phyloP scores from a whole-genome alignment of 2,797 vertebrate species.

The Ceryle rudis region DNA sequence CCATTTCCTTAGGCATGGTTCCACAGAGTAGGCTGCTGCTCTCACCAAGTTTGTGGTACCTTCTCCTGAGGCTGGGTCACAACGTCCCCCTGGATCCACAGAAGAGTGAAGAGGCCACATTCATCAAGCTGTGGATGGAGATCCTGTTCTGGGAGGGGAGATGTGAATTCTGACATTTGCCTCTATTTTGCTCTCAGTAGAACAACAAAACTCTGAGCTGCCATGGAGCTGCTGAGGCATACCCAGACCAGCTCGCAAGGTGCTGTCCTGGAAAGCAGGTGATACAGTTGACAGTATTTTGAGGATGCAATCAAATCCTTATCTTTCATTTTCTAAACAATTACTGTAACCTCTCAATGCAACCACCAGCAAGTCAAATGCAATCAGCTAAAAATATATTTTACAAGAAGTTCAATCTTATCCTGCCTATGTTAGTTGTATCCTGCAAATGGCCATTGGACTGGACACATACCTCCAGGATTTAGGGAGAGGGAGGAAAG shows the following conservation, averaged over 20 bases:
- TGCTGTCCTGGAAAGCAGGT: background rate
- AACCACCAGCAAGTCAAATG: background rate
- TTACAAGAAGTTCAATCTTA: background rate
- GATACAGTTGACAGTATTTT: background rate
- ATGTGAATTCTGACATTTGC: background rate
- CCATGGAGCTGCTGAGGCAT: background rate
- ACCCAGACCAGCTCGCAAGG: background rate
- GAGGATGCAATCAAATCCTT: background rate
- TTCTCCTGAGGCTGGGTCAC: background rate
- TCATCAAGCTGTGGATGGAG: background rate
- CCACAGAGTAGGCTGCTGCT: background rate
- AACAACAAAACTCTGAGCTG: background rate
- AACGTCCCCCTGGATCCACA: background rate
- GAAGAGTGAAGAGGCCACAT: background rate
- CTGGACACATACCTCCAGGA: background rate
- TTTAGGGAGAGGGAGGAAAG: background rate
- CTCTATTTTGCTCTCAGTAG: background rate
- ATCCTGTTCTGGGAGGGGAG: background rate
- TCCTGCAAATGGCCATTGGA: background rate
- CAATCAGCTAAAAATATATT: background rate
- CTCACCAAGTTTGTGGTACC: accelerated
- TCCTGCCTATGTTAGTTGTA: background rate
- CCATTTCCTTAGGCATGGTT: background rate
- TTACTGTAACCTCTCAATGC: background rate
- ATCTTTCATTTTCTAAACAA: background rate